phyloP scores from a whole-genome alignment of 1,140 invertebrate genomes.

The Drosophila subpulchrella region DNA sequence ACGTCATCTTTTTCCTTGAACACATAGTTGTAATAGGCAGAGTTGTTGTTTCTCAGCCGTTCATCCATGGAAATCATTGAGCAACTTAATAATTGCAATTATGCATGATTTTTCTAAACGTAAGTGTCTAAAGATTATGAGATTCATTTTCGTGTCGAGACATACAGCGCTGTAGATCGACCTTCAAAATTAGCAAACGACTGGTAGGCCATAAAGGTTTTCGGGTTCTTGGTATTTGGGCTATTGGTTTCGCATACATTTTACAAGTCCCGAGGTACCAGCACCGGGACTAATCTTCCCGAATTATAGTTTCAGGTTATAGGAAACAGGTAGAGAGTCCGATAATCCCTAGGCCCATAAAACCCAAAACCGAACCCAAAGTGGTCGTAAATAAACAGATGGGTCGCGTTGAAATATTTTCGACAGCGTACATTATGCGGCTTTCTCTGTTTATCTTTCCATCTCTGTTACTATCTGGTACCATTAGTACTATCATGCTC shows the following conservation, averaged over 20 bases:
- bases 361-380: conserved; percentile 7
- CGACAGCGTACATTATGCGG: conserved; percentile 15
- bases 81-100: conserved; percentile 65
- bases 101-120: conserved; percentile 55
- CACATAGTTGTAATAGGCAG: conserved; percentile 13
- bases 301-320: background rate
- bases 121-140: conserved; percentile 46
- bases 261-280: conserved; percentile 1
- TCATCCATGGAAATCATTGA: conserved; percentile 58
- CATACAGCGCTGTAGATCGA: conserved; percentile 1
- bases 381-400: conserved; percentile 17
- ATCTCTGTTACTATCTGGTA: conserved; percentile 20
- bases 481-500: conserved; percentile 17
- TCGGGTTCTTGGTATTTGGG: conserved; percentile 26
- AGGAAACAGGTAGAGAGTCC: conserved; percentile 10
- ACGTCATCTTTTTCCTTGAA: conserved; percentile 40
- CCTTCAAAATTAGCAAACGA: conserved; percentile 30
- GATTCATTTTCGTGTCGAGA: conserved; percentile 37
- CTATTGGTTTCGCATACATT: background rate
- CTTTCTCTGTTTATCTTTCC: conserved; percentile 20
- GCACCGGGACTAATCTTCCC: background rate
- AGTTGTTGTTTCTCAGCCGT: conserved; percentile 33
- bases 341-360: conserved; percentile 11
- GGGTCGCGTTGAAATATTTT: conserved; percentile 6
- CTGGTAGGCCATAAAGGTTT: conserved; percentile 15